A percentile compares a stretch with the other conserved stretches of the same genome.
Conservation (phyloP, 2,888 invertebrate species). For the Lucinisca nassula region DNA sequence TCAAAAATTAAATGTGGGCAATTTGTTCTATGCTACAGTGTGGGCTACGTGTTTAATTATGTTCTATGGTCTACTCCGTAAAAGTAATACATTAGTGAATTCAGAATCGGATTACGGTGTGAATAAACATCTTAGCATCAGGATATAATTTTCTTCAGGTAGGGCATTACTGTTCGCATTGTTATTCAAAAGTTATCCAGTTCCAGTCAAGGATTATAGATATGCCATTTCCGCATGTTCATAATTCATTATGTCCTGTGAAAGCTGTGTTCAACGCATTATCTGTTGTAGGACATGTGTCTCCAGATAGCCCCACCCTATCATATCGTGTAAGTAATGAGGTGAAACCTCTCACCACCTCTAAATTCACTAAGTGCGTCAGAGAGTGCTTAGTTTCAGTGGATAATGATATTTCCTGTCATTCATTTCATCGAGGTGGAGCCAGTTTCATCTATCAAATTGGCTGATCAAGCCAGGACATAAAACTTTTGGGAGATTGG, state of each 20-base stretch:
- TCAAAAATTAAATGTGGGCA: background rate
- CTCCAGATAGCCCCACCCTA: background rate
- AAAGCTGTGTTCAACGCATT: background rate
- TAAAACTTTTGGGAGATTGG: background rate
- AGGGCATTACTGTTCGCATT: background rate
- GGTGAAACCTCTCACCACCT: background rate
- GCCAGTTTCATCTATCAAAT: background rate
- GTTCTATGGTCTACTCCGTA: background rate
- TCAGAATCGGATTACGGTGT: background rate
- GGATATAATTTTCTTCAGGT: background rate
- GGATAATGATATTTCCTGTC: background rate
- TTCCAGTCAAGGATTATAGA: background rate
- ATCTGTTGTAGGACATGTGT: background rate
- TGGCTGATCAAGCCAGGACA: background rate
- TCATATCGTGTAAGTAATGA: background rate
- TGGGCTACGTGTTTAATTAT: background rate
- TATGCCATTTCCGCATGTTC: background rate
- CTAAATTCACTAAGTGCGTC: background rate
- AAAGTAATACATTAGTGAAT: background rate
- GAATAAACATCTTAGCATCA: background rate
- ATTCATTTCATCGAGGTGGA: background rate
- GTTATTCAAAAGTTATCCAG: background rate
- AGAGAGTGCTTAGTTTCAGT: background rate
- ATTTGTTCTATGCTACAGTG: background rate
- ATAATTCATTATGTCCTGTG: background rate